Conservation (phyloP, 2,888 invertebrate genomes). For the Cetonia aurata region DNA sequence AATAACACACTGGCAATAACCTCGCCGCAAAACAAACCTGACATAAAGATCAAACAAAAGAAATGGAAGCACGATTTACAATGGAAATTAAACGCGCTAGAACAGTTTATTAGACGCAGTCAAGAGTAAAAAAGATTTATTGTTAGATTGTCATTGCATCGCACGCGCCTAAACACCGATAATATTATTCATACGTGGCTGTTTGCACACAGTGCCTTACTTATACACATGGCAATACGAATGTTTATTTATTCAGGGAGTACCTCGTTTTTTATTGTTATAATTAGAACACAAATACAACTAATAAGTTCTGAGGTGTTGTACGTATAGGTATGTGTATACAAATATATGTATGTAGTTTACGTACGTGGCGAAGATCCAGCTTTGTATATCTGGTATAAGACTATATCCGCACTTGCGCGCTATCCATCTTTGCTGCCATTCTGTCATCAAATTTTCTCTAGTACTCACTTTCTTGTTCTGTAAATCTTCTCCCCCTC, state of each 20-base stretch:
- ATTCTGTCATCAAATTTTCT: too few species aligned
- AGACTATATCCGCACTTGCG: too few species aligned
- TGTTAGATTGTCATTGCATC: conserved; percentile 25
- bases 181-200: conserved; percentile 22
- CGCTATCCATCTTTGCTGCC: too few species aligned
- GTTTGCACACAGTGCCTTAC: too few species aligned
- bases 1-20: conserved; percentile 10
- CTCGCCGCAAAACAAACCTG: conserved; percentile 15
- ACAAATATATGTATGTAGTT: not conserved
- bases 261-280: not conserved
- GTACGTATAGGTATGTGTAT: not conserved
- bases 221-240: not conserved
- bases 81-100: conserved; percentile 29
- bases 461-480: too few species aligned
- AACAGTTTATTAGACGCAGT: conserved; percentile 31
- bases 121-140: conserved; percentile 35
- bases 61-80: conserved; percentile 19
- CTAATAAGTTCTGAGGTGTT: conserved; percentile 2
- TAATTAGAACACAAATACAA: conserved; percentile 13
- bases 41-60: conserved; percentile 26
- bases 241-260: not conserved
- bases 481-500: too few species aligned
- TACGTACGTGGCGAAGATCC: too few species aligned
- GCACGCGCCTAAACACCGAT: not conserved
- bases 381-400: too few species aligned